Conservation (phyloP, 2,113 vertebrate species). For the Podiceps cristatus region DNA sequence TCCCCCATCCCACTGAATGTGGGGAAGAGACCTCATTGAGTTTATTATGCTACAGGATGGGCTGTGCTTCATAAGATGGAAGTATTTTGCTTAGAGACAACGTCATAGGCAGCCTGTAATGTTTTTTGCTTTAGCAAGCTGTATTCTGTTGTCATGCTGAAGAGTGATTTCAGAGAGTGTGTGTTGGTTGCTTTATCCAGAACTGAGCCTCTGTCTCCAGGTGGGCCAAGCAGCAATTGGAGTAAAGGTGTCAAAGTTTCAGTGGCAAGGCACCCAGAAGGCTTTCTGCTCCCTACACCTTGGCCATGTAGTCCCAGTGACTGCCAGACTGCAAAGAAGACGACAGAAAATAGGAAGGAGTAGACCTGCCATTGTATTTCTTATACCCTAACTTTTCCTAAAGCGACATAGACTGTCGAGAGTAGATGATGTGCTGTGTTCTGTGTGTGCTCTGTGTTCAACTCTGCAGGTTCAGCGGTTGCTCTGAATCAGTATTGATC, state of each 20-base stretch:
- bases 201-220: background rate
- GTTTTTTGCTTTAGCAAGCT: background rate
- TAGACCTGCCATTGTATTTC: background rate
- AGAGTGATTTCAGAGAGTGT: background rate
- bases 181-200: background rate
- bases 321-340: background rate
- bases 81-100: background rate
- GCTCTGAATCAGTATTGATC: background rate
- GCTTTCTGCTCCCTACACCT: rapidly evolving
- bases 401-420: background rate
- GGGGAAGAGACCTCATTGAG: background rate
- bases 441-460: too few species aligned
- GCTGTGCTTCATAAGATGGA: background rate
- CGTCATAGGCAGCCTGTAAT: background rate
- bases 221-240: background rate
- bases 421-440: background rate
- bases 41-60: background rate
- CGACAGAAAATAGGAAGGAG: background rate
- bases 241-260: background rate
- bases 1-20: too few species aligned
- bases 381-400: background rate
- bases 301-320: rapidly evolving
- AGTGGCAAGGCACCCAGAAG: background rate
- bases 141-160: background rate
- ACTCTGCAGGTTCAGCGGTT: background rate